Evolutionary conservation across 2,797 vertebrate species (phyloP).

Genomic region (Cossypha niveicapilla): DNA sequence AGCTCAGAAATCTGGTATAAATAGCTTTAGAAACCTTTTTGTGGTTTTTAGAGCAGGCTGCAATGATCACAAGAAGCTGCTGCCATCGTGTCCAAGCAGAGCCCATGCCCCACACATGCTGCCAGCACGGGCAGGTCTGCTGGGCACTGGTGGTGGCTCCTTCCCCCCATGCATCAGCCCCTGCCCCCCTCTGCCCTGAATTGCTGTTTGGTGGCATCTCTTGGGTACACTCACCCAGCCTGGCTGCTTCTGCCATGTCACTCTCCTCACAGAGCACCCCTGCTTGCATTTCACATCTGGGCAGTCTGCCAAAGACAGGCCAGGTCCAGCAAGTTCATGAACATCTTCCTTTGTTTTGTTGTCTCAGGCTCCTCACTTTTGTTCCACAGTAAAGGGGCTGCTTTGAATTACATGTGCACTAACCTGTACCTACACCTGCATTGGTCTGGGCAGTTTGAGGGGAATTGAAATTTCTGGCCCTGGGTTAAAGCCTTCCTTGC

Average conservation of each 20-base stretch:
- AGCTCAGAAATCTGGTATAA: not conserved
- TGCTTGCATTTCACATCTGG: not conserved
- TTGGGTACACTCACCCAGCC: not conserved
- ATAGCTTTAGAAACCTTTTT: not conserved
- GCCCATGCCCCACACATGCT: not conserved
- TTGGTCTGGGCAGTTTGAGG: not conserved
- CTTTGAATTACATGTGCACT: not conserved
- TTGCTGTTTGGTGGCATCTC: accelerated
- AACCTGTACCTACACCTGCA: not conserved
- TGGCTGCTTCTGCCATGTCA: not conserved
- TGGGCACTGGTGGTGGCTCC: not conserved
- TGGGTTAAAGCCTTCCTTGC: not conserved
- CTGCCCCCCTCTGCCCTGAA: not conserved
- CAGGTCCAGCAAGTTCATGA: not conserved
- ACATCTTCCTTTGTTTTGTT: not conserved
- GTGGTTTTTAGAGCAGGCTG: not conserved
- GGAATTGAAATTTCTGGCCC: not conserved
- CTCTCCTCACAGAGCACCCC: not conserved
- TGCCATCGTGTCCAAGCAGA: not conserved
- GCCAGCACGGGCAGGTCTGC: not conserved
- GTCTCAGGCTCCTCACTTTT: not conserved
- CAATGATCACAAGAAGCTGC: not conserved
- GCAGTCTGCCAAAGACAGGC: not conserved
- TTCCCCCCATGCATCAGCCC: not conserved
- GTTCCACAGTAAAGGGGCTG: not conserved